Evolutionary conservation across 2,113 vertebrate genomes (phyloP).

Genomic region (Jaculus jaculus): DNA sequence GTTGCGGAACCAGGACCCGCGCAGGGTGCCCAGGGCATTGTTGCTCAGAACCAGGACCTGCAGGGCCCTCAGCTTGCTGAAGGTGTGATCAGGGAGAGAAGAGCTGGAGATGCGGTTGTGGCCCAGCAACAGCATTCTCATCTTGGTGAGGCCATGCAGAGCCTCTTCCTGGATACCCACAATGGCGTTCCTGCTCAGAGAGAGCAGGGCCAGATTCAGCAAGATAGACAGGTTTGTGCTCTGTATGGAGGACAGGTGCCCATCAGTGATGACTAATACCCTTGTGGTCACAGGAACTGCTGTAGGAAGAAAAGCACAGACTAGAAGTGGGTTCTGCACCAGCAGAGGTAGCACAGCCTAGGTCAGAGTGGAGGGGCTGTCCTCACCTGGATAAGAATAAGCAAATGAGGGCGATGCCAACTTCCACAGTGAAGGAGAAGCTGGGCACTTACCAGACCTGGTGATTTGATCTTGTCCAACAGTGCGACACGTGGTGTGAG

Average conservation of each 20-base stretch:
- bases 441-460: conserved; percentile 5
- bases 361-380: neutral
- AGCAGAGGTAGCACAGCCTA: no score
- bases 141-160: conserved; percentile 82
- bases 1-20: conserved; percentile 83
- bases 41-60: conserved; percentile 84
- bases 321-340: neutral
- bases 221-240: conserved; percentile 82
- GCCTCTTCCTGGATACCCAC: conserved; percentile 77
- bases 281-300: conserved; percentile 83
- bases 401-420: conserved; percentile 3
- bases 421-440: conserved; percentile 31
- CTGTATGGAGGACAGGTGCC: conserved; percentile 82
- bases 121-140: conserved; percentile 85
- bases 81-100: conserved; percentile 81
- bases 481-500: conserved; percentile 30
- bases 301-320: conserved; percentile 69
- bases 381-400: conserved; percentile 4
- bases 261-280: conserved; percentile 85
- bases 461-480: conserved; percentile 28
- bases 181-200: conserved; percentile 87
- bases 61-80: conserved; percentile 83
- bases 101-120: conserved; percentile 86
- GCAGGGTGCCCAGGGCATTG: conserved; percentile 79
- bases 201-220: conserved; percentile 85